Evolutionary conservation across 2,113 vertebrate genomes (phyloP), one percentile per base, ranked within the genome.

Genomic region (Caloenas nicobarica): DNA sequence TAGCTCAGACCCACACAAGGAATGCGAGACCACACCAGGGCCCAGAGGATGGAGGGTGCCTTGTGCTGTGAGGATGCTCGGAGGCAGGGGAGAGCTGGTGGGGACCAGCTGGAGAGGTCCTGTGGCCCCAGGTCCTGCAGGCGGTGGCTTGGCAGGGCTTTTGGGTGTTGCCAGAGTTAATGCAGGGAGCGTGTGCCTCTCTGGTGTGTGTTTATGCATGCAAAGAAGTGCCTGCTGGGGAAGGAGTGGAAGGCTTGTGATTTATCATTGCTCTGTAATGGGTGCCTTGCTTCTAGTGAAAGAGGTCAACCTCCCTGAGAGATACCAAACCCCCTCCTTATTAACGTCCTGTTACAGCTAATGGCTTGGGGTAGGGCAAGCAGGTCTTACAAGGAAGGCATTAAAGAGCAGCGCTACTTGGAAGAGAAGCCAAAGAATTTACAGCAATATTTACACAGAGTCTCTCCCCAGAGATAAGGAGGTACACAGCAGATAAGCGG

Each of bases 321-420:
- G 97, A 98, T 97, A 97, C 95, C 97, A 95, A 97, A 96, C 93
- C 95, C 97, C 93, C 96, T 98, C 95, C 98, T 97, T 98, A 98
- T 98, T 98, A 97, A 98, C 69, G 97, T 97, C 92, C 98, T 97
- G 97, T 97, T 97, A 90, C 95, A 96, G 95, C 97, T 98, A 98
- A 98, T 98, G 97, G 97, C 97, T 97, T 82, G 83, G 96, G 97
- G 95, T 97, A 97, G 97, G 97, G 97, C 97, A 97, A 97, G 95
- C 96, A 92, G 98, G 97, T 97, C 97, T 97, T 97, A 95, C 95
- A 97, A 97, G 97, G 96, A 97, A 97, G 94, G 93, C 97, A 97
- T 97, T 98, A 96, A 97, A 97, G 94, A 97, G 62, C 93, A 95
- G 94, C 5, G 10, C 82, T 95, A 90, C 96, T 95, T 96, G 95